Evolutionary conservation across 2,797 vertebrate genomes (phyloP), one percentile per base, ranked within the genome.

Genomic region (Enteromius fasciolatus): DNA sequence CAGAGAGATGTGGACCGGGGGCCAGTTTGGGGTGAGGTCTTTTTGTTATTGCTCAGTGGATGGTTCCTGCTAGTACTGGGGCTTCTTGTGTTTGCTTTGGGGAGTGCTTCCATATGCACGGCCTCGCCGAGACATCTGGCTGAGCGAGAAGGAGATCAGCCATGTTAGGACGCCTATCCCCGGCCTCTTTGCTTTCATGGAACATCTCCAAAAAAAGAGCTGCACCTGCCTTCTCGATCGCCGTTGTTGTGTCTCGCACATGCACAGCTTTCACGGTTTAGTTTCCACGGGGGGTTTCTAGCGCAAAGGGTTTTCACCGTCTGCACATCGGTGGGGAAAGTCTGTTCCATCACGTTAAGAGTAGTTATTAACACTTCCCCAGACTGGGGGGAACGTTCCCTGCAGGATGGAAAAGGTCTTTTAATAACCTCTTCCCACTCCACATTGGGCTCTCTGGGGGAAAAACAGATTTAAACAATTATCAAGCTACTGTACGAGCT

Each of bases 91-190:
- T 94, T 94, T 94, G 92, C 91, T 92, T 91, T 92, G 90, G 85
- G 84, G 89, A 94, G 94, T 94, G 93, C 83, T 94, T 95, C 94
- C 94, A 94, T 94, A 94, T 94, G 93, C 90, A 92, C 39, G 48
- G 57, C 74, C 46, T 81, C 77, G 57, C 57, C 59, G 59, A 64
- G 80, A 87, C 89, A 87, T 89, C 82, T 90, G 87, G 87, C 73
- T 63, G 78, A 68, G 50, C 63, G 63, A 86, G 78, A 59, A 67
- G 25, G 63, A 69, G 75, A 85, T 72, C 69, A 83, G 76, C 86
- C 64, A 78, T 46, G 39, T 75, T 61, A 75, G 86, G 77, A 81
- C 81, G 78, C 79, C 83, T 70, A 67, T 85, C 31, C 78, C 76
- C 31, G 61, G 82, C 82, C 76, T 84, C 83, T 79, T 75, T 44